A percentile compares a stretch with the other conserved stretches of the same genome.
Conservation (phyloP, 2,888 invertebrate species). For the Xanthorhoe designata region DNA sequence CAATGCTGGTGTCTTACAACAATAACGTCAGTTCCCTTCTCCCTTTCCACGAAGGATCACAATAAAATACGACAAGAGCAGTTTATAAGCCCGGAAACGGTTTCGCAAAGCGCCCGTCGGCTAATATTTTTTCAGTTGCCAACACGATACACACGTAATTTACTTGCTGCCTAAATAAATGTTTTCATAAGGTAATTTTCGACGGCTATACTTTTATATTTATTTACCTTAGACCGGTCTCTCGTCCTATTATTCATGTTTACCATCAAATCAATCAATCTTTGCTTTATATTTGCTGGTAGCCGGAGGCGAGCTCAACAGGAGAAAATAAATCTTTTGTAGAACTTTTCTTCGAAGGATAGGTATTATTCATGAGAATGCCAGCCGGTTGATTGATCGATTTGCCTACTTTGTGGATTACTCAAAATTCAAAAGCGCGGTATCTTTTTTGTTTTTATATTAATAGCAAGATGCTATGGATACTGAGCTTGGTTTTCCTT, state of each 20-base stretch:
- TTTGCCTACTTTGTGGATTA: slow-evolving; percentile 52
- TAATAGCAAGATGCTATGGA: background rate
- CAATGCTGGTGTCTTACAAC: background rate
- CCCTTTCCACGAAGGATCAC: slow-evolving; percentile 1
- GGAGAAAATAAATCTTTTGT: slow-evolving; percentile 82
- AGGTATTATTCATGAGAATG: slow-evolving; percentile 81
- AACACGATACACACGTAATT: slow-evolving; percentile 8
- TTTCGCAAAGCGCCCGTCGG: background rate
- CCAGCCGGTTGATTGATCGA: slow-evolving; percentile 79
- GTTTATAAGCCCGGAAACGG: slow-evolving; percentile 8
- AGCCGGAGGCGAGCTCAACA: slow-evolving; percentile 57
- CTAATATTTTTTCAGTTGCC: slow-evolving; percentile 13
- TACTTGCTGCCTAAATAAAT: slow-evolving; percentile 6
- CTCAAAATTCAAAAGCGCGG: slow-evolving; percentile 25
- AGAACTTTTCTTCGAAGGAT: slow-evolving; percentile 76
- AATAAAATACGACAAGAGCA: slow-evolving; percentile 12
- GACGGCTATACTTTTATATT: slow-evolving; percentile 16
- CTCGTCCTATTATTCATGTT: slow-evolving; percentile 65
- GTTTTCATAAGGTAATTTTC: slow-evolving; percentile 14
- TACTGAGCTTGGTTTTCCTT: background rate
- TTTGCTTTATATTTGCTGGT: slow-evolving; percentile 73
- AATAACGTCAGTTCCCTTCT: background rate
- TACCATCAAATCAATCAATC: slow-evolving; percentile 80
- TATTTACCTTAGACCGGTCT: slow-evolving; percentile 21
- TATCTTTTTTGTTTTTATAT: slow-evolving; percentile 16